Evolutionary conservation across 2,888 invertebrate species (phyloP).

Genomic region (Trachelus troglodyta): DNA sequence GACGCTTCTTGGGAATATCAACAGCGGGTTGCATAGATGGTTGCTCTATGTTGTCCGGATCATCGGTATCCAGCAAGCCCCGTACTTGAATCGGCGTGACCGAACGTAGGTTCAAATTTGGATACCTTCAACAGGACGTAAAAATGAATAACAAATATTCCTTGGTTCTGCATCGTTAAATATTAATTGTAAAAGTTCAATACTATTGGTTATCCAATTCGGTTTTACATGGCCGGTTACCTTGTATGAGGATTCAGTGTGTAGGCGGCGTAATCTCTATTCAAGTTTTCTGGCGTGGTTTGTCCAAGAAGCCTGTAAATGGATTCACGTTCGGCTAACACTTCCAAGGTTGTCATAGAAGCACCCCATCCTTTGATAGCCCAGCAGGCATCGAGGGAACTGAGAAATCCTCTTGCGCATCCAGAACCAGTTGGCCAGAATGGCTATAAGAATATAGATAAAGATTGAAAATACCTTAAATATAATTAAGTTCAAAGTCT

Average conservation of each 20-base stretch:
- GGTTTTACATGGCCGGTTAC: constrained; percentile 28
- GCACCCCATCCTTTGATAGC: constrained; percentile 88
- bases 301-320: constrained; percentile 88
- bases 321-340: constrained; percentile 94
- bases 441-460: constrained; percentile 69
- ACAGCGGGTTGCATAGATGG: constrained; percentile 64
- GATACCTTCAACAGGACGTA: constrained; percentile 68
- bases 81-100: constrained; percentile 83
- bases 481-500: background rate
- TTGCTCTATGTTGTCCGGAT: constrained; percentile 72
- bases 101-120: constrained; percentile 81
- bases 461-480: background rate
- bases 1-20: constrained; percentile 76
- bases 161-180: background rate
- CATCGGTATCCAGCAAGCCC: constrained; percentile 79
- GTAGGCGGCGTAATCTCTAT: constrained; percentile 88
- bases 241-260: constrained; percentile 89
- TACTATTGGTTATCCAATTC: background rate
- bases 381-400: constrained; percentile 97
- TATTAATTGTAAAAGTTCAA: background rate
- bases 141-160: background rate
- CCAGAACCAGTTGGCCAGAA: constrained; percentile 99
- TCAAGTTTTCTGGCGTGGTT: constrained; percentile 96
- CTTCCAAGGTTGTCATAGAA: constrained; percentile 79
- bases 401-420: constrained; percentile 96